These are phyloP conservation scores for Cetonia aurata DNA, from an alignment of 2,888 invertebrate genomes.

Conservation along the genomic window DNA sequence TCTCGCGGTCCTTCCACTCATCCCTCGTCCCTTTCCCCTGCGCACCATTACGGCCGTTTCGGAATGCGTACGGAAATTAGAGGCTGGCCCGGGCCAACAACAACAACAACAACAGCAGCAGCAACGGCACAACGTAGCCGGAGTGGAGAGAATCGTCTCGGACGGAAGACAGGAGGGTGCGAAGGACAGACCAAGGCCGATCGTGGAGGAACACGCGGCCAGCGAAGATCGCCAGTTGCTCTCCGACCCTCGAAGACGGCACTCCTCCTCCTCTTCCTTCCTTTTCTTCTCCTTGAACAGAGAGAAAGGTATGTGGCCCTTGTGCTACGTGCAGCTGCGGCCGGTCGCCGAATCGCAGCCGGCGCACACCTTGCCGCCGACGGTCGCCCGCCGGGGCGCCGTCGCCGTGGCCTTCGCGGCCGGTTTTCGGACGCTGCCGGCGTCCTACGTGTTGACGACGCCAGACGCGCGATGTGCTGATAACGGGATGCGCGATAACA, in stretches of 20 bases:
- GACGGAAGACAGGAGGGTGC: constrained; percentile 56
- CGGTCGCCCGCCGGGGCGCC: constrained; percentile 46
- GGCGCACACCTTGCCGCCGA: constrained; percentile 60
- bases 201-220: constrained; percentile 42
- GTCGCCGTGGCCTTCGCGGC: constrained; percentile 43
- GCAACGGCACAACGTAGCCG: constrained; percentile 23
- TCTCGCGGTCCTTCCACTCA: constrained; percentile 48
- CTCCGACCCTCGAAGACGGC: constrained; percentile 49
- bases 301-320: constrained; percentile 61
- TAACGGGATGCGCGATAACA: constrained; percentile 44
- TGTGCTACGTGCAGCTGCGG: constrained; percentile 62
- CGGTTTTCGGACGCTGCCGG: constrained; percentile 60
- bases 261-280: constrained; percentile 11
- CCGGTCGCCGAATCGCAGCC: constrained; percentile 47
- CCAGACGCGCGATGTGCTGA: constrained; percentile 46
- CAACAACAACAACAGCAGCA: constrained; percentile 30
- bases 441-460: constrained; percentile 56
- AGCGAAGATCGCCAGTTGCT: constrained; percentile 48
- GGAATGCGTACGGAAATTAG: constrained; percentile 66
- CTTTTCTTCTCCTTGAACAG: no score
- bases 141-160: constrained; percentile 23
- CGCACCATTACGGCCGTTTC: constrained; percentile 63
- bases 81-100: constrained; percentile 57
- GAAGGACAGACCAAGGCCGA: constrained; percentile 65
- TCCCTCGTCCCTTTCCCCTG: constrained; percentile 65